Evolutionary conservation across 2,888 invertebrate genomes (phyloP), one percentile per base, ranked within the genome.

Genomic region (Sinelater perroti): DNA sequence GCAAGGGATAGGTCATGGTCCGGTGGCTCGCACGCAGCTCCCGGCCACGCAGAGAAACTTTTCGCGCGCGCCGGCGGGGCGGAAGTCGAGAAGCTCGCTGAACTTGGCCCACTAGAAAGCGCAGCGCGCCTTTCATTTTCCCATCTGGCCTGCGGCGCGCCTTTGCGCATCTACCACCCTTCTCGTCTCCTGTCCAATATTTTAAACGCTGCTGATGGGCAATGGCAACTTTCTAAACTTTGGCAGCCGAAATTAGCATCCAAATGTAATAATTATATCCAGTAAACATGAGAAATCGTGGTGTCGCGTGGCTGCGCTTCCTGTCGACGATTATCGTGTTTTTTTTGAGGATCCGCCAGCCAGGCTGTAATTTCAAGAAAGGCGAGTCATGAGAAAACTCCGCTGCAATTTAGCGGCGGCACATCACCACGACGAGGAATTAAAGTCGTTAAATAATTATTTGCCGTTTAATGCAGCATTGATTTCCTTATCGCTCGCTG

Each of bases 41-140:
- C 2, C n/a, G 38, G 49, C 49, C 13, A 17, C 17, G 6, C 11
- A 4, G 49, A 50, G 49, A 50, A 50, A 50, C 38, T 26, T 38
- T 35, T 5, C 24, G 13, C 16, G 8, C 4, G 17, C 16, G 38
- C 26, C 38, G 21, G 21, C 38, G 8, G 10, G 10, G 10, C 2
- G 10, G 2, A 5, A 28, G 28, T 28, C 10, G 28, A n/a, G n/a
- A n/a, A n/a, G n/a, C 10, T n/a, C 20, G 20, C 21, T 18, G 35
- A 55, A 31, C 47, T 55, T 55, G 55, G 55, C 55, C 55, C 36
- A 47, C 47, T 38, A 40, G 47, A 55, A 55, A 55, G 47, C 47
- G 24, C 2, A 28, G 28, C 16, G 11, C 26, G 18, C 36, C 49
- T 38, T 49, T 49, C 36, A 26, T 49, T 49, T 49, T 49, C 11